These are phyloP conservation scores for Rhodophaea formosa DNA, from an alignment of 2,888 invertebrate genomes.

Conservation along the genomic window DNA sequence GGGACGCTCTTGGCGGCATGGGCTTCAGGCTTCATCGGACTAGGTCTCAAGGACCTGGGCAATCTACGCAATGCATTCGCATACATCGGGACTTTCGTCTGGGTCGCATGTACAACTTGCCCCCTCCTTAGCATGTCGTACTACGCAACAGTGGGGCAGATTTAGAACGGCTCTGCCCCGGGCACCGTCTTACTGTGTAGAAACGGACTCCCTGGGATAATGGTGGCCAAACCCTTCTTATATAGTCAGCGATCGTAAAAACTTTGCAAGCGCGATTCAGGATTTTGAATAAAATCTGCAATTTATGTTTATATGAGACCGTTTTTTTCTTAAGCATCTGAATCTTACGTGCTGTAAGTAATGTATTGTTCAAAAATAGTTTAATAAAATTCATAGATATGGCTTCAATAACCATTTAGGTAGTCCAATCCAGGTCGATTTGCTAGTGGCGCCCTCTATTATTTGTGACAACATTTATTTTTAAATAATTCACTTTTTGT, in stretches of 20 bases:
- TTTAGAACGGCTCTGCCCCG: conserved; percentile 11
- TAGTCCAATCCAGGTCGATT: background rate
- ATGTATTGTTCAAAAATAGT: background rate
- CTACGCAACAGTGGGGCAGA: conserved; percentile 1
- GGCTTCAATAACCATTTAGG: background rate
- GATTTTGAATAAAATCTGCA: background rate
- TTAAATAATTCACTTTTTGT: background rate
- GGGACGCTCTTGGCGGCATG: background rate
- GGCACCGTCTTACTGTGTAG: conserved; percentile 9
- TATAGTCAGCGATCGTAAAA: conserved; percentile 9
- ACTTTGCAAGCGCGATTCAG: conserved; percentile 9
- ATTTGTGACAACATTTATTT: background rate
- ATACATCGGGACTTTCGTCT: background rate
- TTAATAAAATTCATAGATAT: background rate
- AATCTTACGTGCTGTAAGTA: background rate
- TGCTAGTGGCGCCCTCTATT: conserved; percentile 5
- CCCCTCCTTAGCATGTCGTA: background rate
- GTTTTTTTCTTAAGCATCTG: background rate
- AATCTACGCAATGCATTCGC: background rate
- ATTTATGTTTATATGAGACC: background rate
- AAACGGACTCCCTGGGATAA: conserved; percentile 7
- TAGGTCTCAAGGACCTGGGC: conserved; percentile 3
- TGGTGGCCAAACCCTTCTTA: background rate
- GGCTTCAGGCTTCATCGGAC: background rate
- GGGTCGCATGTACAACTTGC: conserved; percentile 4